A percentile compares a stretch with the other conserved stretches of the same genome.
These are phyloP conservation scores for Sebastes nivosus DNA, from an alignment of 2,797 vertebrate genomes.

Conservation along the genomic window DNA sequence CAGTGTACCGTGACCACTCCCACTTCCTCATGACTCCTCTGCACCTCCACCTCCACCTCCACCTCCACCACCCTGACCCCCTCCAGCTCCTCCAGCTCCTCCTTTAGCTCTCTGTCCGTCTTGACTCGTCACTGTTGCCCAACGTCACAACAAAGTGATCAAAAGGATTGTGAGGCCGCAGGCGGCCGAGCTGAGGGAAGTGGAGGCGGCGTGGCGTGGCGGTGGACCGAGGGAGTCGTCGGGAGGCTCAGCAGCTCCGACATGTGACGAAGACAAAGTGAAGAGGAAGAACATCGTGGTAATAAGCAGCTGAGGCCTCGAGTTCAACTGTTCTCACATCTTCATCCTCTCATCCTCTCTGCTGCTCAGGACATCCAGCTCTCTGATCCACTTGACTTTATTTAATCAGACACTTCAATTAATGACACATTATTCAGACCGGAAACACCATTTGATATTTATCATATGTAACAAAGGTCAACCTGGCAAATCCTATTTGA, in stretches of 20 bases:
- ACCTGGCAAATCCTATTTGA: neutral
- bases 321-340: neutral
- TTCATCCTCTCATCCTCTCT: conserved; percentile 1
- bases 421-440: neutral
- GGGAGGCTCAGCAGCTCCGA: conserved; percentile 2
- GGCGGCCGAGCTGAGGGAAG: neutral
- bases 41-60: neutral
- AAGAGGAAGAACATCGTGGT: conserved; percentile 43
- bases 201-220: neutral
- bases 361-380: neutral
- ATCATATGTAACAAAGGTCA: neutral
- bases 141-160: conserved; percentile 13
- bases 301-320: conserved; percentile 45
- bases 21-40: conserved; percentile 2
- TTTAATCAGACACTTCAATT: neutral
- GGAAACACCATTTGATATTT: neutral
- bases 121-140: neutral
- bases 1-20: neutral
- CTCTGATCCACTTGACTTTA: neutral
- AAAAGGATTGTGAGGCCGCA: neutral
- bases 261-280: conserved; percentile 24
- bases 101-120: neutral
- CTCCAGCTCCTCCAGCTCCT: neutral
- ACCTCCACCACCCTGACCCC: neutral
- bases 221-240: neutral